These are phyloP conservation scores for Euspilapteryx auroguttella DNA, from an alignment of 2,888 invertebrate genomes.

Conservation along the genomic window DNA sequence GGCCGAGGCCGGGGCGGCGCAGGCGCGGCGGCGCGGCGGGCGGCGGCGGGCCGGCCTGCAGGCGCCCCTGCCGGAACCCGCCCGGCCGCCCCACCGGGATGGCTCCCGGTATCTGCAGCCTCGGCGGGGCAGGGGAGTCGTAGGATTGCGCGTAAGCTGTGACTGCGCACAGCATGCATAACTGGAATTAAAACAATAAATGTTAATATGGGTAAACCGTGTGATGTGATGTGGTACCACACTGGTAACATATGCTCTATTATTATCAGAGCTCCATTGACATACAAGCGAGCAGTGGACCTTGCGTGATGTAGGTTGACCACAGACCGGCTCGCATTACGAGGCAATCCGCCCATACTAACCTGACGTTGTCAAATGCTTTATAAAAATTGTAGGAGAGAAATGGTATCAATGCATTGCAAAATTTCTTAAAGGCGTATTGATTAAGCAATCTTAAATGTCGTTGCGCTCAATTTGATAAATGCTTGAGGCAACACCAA, in stretches of 20 bases:
- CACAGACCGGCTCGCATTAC: too few relatives aligned
- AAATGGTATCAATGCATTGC: too few relatives aligned
- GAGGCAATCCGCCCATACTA: too few relatives aligned
- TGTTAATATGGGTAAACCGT: background rate
- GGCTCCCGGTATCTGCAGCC: constrained; percentile 69
- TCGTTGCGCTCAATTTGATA: too few relatives aligned
- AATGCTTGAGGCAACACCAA: too few relatives aligned
- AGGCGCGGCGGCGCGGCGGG: constrained; percentile 24
- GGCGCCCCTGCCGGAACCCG: constrained; percentile 41
- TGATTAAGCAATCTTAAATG: too few relatives aligned
- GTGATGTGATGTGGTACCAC: background rate
- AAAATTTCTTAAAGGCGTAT: too few relatives aligned
- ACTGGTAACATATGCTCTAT: constrained; percentile 3
- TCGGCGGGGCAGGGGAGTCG: constrained; percentile 62
- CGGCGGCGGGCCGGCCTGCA: constrained; percentile 23
- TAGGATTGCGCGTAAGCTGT: constrained; percentile 52
- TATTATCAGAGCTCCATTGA: too few relatives aligned
- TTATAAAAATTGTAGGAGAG: too few relatives aligned
- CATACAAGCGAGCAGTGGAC: too few relatives aligned
- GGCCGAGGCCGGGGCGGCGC: constrained; percentile 37
- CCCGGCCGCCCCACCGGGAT: constrained; percentile 41
- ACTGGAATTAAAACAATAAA: constrained; percentile 22
- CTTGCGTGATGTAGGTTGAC: too few relatives aligned
- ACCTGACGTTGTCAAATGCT: too few relatives aligned
- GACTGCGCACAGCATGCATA: constrained; percentile 51